A percentile compares a stretch with the other conserved stretches of the same genome.
These are phyloP conservation scores for Boleophthalmus pectinirostris DNA, from an alignment of 2,113 vertebrate genomes.

Conservation along the genomic window DNA sequence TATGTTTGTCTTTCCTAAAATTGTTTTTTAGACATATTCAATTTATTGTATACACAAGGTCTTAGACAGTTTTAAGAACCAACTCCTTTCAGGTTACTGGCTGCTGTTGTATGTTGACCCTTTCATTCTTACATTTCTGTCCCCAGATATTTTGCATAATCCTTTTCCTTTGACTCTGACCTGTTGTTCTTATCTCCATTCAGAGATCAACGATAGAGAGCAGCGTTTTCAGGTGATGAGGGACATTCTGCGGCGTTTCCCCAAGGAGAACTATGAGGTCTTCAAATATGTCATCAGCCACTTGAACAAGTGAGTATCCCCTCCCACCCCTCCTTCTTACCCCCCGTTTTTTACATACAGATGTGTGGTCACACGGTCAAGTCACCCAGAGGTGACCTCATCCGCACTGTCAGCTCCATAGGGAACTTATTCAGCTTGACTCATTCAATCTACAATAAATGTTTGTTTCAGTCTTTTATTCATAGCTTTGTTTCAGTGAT, in stretches of 20 bases:
- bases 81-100: neutral
- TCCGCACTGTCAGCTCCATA: neutral
- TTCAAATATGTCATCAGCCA: slow-evolving; percentile 96
- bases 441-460: slow-evolving; percentile 13
- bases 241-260: slow-evolving; percentile 90
- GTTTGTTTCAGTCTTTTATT: neutral
- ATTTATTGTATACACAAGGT: slow-evolving; percentile 6
- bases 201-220: slow-evolving; percentile 93
- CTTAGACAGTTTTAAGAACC: neutral
- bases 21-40: slow-evolving; percentile 13
- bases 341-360: slow-evolving; percentile 12
- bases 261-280: slow-evolving; percentile 93
- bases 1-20: slow-evolving; percentile 14
- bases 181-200: slow-evolving; percentile 33
- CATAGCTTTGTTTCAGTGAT: neutral
- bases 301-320: slow-evolving; percentile 85
- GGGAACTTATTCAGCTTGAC: slow-evolving; percentile 17
- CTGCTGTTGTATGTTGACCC: neutral
- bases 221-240: slow-evolving; percentile 89
- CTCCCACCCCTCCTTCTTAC: neutral
- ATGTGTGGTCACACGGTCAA: slow-evolving; percentile 19
- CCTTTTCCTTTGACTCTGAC: slow-evolving; percentile 33
- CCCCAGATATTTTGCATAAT: slow-evolving; percentile 27
- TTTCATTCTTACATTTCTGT: slow-evolving; percentile 15
- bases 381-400: slow-evolving; percentile 42